These are phyloP conservation scores for Deilephila porcellus DNA, from an alignment of 2,888 invertebrate genomes.

Conservation along the genomic window DNA sequence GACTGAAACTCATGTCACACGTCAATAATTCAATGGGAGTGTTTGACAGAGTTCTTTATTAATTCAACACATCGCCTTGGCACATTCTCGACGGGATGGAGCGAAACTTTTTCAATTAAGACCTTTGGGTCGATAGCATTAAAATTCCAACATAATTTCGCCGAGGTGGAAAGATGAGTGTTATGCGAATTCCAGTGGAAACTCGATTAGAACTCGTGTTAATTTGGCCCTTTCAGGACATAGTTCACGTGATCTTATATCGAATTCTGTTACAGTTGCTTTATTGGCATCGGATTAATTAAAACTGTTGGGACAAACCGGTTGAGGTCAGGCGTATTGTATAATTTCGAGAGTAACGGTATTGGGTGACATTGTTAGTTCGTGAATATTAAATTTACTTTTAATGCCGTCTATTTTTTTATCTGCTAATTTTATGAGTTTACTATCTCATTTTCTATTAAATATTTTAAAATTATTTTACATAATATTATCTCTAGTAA, in stretches of 20 bases:
- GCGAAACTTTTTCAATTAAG: conserved; percentile 81
- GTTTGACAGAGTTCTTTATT: conserved; percentile 68
- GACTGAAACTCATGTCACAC: conserved; percentile 49
- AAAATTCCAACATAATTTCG: conserved; percentile 74
- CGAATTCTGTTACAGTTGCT: conserved; percentile 25
- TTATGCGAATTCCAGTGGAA: conserved; percentile 47
- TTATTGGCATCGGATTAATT: conserved; percentile 23
- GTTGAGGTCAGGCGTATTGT: neutral
- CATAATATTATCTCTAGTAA: neutral
- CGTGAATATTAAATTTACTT: neutral
- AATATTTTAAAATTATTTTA: too few relatives aligned
- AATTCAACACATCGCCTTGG: conserved; percentile 71
- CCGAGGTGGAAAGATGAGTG: conserved; percentile 55
- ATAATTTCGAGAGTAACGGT: neutral
- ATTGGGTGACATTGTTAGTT: neutral
- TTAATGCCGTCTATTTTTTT: neutral
- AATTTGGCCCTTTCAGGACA: conserved; percentile 39
- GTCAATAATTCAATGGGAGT: conserved; percentile 70
- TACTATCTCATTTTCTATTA: too few relatives aligned
- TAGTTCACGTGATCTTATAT: conserved; percentile 26
- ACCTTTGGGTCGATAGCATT: conserved; percentile 67
- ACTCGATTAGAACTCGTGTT: conserved; percentile 48
- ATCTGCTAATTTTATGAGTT: neutral
- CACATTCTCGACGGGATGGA: conserved; percentile 57
- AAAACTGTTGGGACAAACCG: neutral